These are phyloP conservation scores for Pandemis cinnamomeana DNA, from an alignment of 2,888 invertebrate species.

Conservation along the genomic window DNA sequence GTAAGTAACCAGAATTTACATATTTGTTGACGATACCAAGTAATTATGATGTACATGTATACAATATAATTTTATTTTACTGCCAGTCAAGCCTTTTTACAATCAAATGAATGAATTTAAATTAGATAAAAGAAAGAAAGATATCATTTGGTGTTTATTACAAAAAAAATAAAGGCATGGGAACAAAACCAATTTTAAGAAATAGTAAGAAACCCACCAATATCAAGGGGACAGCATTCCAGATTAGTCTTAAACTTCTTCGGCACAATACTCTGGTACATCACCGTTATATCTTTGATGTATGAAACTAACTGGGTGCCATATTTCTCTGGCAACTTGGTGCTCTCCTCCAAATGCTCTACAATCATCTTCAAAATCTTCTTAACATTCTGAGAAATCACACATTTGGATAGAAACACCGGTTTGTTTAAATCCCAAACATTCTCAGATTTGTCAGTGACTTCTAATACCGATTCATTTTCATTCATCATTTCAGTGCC, in stretches of 20 bases:
- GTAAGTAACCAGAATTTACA: too few species aligned
- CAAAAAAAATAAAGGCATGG: too few species aligned
- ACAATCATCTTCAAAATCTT: slow-evolving; percentile 69
- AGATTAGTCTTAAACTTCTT: slow-evolving; percentile 74
- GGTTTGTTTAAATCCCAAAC: slow-evolving; percentile 70
- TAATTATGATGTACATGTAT: too few species aligned
- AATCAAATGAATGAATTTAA: too few species aligned
- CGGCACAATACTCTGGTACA: slow-evolving; percentile 77
- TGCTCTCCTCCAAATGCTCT: slow-evolving; percentile 73
- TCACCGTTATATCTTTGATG: slow-evolving; percentile 73
- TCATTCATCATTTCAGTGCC: slow-evolving; percentile 54
- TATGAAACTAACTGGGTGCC: slow-evolving; percentile 67
- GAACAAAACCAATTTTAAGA: neutral
- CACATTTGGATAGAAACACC: slow-evolving; percentile 73
- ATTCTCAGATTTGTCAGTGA: slow-evolving; percentile 54
- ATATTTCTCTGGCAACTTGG: slow-evolving; percentile 70
- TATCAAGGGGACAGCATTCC: slow-evolving; percentile 74
- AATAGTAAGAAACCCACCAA: slow-evolving; percentile 63
- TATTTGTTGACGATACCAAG: too few species aligned
- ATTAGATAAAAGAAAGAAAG: too few species aligned
- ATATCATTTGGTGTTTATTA: too few species aligned
- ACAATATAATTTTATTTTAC: too few species aligned
- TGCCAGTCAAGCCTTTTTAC: too few species aligned
- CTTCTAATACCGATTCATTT: slow-evolving; percentile 63
- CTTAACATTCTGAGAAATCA: slow-evolving; percentile 74